These are phyloP conservation scores for Actenoides lindsayi DNA, from an alignment of 2,113 vertebrate species.

Conservation along the genomic window DNA sequence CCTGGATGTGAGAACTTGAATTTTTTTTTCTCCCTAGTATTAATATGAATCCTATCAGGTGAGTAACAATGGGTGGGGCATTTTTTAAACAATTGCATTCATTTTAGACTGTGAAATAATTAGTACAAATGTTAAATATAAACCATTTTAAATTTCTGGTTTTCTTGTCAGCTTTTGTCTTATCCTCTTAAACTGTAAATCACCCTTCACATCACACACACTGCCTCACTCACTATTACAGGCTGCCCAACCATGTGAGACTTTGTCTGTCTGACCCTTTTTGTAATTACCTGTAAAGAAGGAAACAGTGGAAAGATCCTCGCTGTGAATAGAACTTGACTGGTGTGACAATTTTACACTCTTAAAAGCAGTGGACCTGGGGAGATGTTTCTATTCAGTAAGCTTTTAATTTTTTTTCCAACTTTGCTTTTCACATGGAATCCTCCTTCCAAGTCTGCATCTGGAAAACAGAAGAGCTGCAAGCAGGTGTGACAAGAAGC, in stretches of 20 bases:
- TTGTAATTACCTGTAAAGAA: background rate
- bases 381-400: background rate
- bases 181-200: background rate
- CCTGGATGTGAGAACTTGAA: slow-evolving; percentile 17
- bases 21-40: slow-evolving; percentile 24
- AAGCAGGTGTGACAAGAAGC: background rate
- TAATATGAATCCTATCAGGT: background rate
- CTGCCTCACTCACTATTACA: background rate
- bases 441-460: background rate
- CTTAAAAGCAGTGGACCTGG: background rate
- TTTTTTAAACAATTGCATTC: background rate
- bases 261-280: background rate
- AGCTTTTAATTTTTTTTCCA: background rate
- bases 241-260: background rate
- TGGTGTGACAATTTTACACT: background rate
- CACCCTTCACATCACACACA: background rate
- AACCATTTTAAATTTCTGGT: background rate
- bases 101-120: slow-evolving; percentile 19
- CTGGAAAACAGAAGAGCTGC: background rate
- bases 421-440: background rate
- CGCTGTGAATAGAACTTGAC: background rate
- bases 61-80: background rate
- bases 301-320: background rate
- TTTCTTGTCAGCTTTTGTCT: background rate
- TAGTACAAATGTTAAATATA: slow-evolving; percentile 15